A percentile compares a stretch with the other conserved stretches of the same genome.
These are phyloP conservation scores for Hanleya hanleyi DNA, from an alignment of 2,888 invertebrate species.

Conservation along the genomic window DNA sequence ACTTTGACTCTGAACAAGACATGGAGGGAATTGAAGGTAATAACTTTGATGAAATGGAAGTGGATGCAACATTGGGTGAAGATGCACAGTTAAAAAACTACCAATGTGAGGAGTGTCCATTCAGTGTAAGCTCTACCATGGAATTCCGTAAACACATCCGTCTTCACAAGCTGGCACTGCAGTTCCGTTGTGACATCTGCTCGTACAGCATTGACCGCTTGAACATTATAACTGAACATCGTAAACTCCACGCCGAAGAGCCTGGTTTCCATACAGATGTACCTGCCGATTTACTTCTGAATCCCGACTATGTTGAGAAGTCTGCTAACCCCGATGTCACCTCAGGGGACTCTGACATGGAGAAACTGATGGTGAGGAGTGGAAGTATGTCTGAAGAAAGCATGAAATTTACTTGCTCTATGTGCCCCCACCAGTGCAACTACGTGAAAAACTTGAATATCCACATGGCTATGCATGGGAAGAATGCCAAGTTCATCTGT, in stretches of 20 bases:
- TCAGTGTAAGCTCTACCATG: slow-evolving; percentile 45
- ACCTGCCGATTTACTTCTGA: slow-evolving; percentile 37
- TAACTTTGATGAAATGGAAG: slow-evolving; percentile 38
- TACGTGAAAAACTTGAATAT: slow-evolving; percentile 55
- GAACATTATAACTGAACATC: slow-evolving; percentile 46
- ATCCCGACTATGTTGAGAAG: slow-evolving; percentile 29
- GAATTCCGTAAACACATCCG: slow-evolving; percentile 54
- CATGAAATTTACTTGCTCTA: slow-evolving; percentile 46
- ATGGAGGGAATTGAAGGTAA: slow-evolving; percentile 38
- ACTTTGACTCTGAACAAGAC: slow-evolving; percentile 7
- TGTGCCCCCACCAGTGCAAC: slow-evolving; percentile 59
- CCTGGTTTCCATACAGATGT: slow-evolving; percentile 46
- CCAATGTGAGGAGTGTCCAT: slow-evolving; percentile 53
- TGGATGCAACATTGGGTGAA: slow-evolving; percentile 17
- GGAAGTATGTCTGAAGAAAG: slow-evolving; percentile 47
- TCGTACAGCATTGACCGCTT: slow-evolving; percentile 51
- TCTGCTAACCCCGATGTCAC: neutral
- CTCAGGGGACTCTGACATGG: slow-evolving; percentile 19
- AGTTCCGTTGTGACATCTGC: slow-evolving; percentile 54
- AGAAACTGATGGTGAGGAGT: slow-evolving; percentile 45
- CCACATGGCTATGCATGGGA: slow-evolving; percentile 62
- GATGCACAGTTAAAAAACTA: slow-evolving; percentile 28
- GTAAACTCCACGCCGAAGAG: slow-evolving; percentile 51
- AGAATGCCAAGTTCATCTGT: slow-evolving; percentile 56
- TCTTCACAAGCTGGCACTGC: slow-evolving; percentile 41